Evolutionary conservation across 2,888 invertebrate species (phyloP), one percentile per base, ranked within the genome.

Genomic region (Standfussiana lucernea): DNA sequence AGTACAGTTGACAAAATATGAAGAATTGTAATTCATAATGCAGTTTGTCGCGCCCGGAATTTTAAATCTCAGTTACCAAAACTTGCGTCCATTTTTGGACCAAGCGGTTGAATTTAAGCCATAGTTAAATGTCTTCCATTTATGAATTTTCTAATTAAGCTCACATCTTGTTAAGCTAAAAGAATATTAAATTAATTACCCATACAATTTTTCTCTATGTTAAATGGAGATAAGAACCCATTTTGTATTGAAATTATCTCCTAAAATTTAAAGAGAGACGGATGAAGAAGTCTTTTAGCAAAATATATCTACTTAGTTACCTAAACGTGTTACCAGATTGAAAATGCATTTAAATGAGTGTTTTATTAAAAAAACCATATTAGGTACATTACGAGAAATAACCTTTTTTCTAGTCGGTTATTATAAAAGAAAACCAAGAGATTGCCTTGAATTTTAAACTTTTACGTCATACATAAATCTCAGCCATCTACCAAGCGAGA

Each of bases 401-500:
- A 21, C 3, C 8, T 6, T 15, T 72, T 32, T 74, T 40, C 1
- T 45, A 37, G 15, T 65, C 37, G 3, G 65, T 64, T 32, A 1
- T 21, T 28, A 7, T n/a, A 35, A 32, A 53, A 21, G n/a, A 47
- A 77, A 21, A 62, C 67, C 74, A 68, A 32, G 70, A 80, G 56
- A 66, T 76, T 71, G 75, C 70, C 78, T 84, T 79, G 75, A 82
- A 74, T 82, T 65, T 21, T 28, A 53, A 40, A 24, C 28, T 11
- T 32, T 45, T 61, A 21, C 42, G 59, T 56, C 56, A 70, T 56
- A 72, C 68, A 69, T 61, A 69, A 82, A 69, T 84, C 82, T 84
- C 86, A 90, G 90, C 89, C 90, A 92, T 90, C 88, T 88, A 82
- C 85, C 84, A 89, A 87, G 88, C 85, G 87, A 83, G 79, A 88